These are phyloP conservation scores for Burhinus bistriatus DNA, from an alignment of 2,113 vertebrate genomes.

Conservation along the genomic window DNA sequence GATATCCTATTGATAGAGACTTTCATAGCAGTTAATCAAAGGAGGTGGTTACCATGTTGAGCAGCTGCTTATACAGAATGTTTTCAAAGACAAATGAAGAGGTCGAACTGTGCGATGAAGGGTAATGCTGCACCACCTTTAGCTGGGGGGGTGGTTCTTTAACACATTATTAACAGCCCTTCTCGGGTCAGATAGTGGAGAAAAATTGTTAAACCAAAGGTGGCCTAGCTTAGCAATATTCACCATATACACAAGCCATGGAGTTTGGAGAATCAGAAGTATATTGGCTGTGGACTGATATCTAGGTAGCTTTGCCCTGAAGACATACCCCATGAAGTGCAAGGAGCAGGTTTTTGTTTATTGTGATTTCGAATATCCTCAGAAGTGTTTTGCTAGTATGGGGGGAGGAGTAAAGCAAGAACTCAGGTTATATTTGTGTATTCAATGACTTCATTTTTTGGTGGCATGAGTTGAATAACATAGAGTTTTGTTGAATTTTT, in stretches of 20 bases:
- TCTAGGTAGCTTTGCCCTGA: not conserved
- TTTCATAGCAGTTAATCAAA: conserved; percentile 26
- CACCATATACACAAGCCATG: fast-evolving
- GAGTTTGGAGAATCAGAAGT: not conserved
- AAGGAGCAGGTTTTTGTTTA: not conserved
- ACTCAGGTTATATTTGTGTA: not conserved
- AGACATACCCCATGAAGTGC: not conserved
- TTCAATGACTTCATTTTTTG: not conserved
- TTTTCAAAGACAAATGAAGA: conserved; percentile 33
- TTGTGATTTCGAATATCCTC: not conserved
- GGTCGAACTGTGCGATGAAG: not conserved
- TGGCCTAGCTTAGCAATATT: not conserved
- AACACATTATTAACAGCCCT: not conserved
- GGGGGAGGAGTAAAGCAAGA: not conserved
- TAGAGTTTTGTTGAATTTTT: no score
- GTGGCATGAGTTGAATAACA: not conserved
- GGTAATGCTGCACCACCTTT: not conserved
- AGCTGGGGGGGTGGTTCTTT: not conserved
- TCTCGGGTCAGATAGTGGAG: not conserved
- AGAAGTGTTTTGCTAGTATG: not conserved
- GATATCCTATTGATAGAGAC: not conserved
- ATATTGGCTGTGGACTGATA: not conserved
- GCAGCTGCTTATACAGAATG: not conserved
- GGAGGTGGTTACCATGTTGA: not conserved
- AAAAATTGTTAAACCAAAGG: not conserved